phyloP scores from a whole-genome alignment of 2,113 vertebrate genomes.

The Gambusia affinis region DNA sequence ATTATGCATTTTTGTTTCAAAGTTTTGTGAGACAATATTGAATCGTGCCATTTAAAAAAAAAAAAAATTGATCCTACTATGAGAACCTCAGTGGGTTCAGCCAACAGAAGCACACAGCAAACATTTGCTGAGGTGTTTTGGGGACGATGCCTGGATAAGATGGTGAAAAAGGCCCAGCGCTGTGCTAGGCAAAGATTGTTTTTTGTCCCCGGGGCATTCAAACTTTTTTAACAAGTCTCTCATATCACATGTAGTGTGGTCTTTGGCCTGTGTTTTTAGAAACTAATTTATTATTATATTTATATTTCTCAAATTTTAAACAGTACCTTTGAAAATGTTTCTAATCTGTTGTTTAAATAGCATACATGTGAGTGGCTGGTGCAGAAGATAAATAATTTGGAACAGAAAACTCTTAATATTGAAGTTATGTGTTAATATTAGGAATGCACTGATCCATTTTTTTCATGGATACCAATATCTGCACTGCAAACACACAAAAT shows the following conservation, averaged over 20 bases:
- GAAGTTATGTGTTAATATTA: no score
- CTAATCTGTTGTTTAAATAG: no score
- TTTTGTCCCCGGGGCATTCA: neutral
- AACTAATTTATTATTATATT: neutral
- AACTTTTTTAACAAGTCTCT: neutral
- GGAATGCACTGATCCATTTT: no score
- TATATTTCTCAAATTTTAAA: neutral
- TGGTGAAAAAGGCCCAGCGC: neutral
- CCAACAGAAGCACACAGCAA: neutral
- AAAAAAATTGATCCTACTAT: neutral
- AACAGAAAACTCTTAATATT: neutral
- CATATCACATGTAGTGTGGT: neutral
- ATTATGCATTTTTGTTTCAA: no score
- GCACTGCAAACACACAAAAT: no score
- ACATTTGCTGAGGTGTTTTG: neutral
- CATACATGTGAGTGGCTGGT: neutral
- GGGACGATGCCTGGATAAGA: neutral
- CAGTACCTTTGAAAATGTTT: neutral
- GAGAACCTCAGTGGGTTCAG: neutral
- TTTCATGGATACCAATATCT: no score
- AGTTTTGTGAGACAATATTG: neutral
- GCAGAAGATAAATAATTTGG: neutral
- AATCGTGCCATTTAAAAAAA: neutral
- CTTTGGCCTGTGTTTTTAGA: neutral
- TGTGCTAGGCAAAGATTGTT: neutral